These are phyloP conservation scores for Palythoa heliodiscus DNA, from an alignment of 92 coral and sea anemone species.

Conservation along the genomic window DNA sequence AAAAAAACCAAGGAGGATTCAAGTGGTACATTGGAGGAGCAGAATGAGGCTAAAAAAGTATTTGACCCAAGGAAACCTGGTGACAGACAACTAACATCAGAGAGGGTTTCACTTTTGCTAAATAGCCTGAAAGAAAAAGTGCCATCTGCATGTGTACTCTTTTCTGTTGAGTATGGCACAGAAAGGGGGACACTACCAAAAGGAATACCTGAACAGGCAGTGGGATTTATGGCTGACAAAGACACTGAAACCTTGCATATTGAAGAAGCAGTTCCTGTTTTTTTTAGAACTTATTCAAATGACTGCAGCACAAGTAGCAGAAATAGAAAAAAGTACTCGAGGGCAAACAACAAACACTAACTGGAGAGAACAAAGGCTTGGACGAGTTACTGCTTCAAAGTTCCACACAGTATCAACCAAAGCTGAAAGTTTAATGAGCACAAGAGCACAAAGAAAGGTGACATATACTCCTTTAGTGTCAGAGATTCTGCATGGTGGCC, in stretches of 20 bases:
- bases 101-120: slow-evolving; percentile 40
- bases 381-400: slow-evolving; percentile 65
- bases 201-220: slow-evolving; percentile 45
- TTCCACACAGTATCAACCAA: slow-evolving; percentile 52
- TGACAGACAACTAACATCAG: slow-evolving; percentile 36
- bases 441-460: slow-evolving; percentile 37
- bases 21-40: not conserved
- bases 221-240: slow-evolving; percentile 48
- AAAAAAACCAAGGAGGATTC: slow-evolving; percentile 38
- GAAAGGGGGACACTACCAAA: not conserved
- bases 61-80: slow-evolving; percentile 50
- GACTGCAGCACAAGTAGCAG: slow-evolving; percentile 43
- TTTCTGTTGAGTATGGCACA: slow-evolving; percentile 44
- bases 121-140: slow-evolving; percentile 33
- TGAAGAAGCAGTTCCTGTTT: slow-evolving; percentile 56
- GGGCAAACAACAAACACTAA: slow-evolving; percentile 49
- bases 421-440: slow-evolving; percentile 46
- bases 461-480: slow-evolving; percentile 35
- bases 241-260: slow-evolving; percentile 43
- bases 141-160: slow-evolving; percentile 49
- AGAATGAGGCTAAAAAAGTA: slow-evolving; percentile 8
- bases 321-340: slow-evolving; percentile 52
- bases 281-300: slow-evolving; percentile 55
- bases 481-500: not conserved
- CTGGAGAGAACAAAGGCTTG: slow-evolving; percentile 58